Evolutionary conservation across 2,888 invertebrate genomes (phyloP).

Genomic region (Scrobipalpa atriplicella): DNA sequence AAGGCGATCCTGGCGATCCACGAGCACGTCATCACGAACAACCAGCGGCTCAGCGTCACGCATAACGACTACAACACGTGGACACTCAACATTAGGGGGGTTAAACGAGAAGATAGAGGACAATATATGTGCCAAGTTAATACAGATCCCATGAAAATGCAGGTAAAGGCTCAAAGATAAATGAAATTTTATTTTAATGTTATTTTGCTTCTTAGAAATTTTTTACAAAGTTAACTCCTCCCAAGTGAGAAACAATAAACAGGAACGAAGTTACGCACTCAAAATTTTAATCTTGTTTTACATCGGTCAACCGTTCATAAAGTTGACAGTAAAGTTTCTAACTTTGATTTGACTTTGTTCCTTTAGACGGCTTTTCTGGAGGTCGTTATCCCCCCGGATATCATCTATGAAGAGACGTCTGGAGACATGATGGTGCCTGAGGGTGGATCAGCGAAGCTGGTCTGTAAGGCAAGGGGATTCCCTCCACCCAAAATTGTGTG

Average conservation of each 20-base stretch:
- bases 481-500: conserved; percentile 93
- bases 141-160: conserved; percentile 97
- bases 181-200: neutral
- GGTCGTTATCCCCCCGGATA: conserved; percentile 96
- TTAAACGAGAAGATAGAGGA: conserved; percentile 93
- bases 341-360: conserved; percentile 15
- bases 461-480: conserved; percentile 93
- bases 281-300: conserved; percentile 24
- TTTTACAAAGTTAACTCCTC: neutral
- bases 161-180: conserved; percentile 81
- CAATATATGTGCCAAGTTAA: conserved; percentile 98
- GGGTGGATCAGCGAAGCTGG: conserved; percentile 93
- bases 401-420: conserved; percentile 94
- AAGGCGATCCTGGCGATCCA: conserved; percentile 96
- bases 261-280: conserved; percentile 11
- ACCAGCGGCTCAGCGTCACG: conserved; percentile 93
- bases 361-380: conserved; percentile 92
- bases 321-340: conserved; percentile 9
- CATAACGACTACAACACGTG: conserved; percentile 97
- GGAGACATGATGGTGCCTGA: conserved; percentile 98
- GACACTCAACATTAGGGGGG: conserved; percentile 94
- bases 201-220: neutral
- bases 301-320: conserved; percentile 1
- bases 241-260: conserved; percentile 10
- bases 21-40: conserved; percentile 96